Base-by-base conservation (phyloP, 1,140 invertebrate species). In the Diploscapter pachys region DNA sequence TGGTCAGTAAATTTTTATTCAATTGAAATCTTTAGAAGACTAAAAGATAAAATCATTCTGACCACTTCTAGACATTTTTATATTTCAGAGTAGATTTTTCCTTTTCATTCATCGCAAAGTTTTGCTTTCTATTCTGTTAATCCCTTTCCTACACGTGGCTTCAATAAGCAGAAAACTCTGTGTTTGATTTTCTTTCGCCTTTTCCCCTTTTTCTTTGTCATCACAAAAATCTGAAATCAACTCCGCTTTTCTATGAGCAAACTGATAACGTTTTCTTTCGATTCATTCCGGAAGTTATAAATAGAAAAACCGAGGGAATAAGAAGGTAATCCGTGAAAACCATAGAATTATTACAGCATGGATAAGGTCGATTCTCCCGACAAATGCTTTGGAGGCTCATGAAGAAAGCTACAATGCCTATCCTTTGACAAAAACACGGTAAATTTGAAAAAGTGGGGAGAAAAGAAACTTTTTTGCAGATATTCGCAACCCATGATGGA, bases 401-500 rank as follows among this genome's bases (percentile, higher is more conserved):
- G 97, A 99, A 86, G 95, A 98, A 88, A 96, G 96, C 3, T 99
- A 96, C 96, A 99, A 99, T 89, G 94, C 95, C 52, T 99, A 99
- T 89, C 97, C 97, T 0, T 98, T 97, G 82, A 99, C 96, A 13
- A 97, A 97, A 88, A 99, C 96, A 3, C 90, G 94, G 1, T 96
- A 65, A 49, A 49, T n/a, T 9, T n/a, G n/a, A 5, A n/a, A 11
- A 63, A 6, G n/a, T 13, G 11, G 5, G 48, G 48, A n/a, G 9
- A 71, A 48, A 72, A 71, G 9, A 8, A 2, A 51, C 31, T 6
- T 11, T n/a, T 56, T 55, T 72, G 31, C 13, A 72, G 71, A 52
- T 76, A 95, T 85, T 95, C 93, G n/a, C 96, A 94, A 87, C 95
- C 96, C 52, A 96, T 99, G 89, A 92, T 99, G 66, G 95, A 98